These are phyloP conservation scores for Zosterops hypoxanthus DNA, from an alignment of 2,113 vertebrate genomes.

Conservation along the genomic window DNA sequence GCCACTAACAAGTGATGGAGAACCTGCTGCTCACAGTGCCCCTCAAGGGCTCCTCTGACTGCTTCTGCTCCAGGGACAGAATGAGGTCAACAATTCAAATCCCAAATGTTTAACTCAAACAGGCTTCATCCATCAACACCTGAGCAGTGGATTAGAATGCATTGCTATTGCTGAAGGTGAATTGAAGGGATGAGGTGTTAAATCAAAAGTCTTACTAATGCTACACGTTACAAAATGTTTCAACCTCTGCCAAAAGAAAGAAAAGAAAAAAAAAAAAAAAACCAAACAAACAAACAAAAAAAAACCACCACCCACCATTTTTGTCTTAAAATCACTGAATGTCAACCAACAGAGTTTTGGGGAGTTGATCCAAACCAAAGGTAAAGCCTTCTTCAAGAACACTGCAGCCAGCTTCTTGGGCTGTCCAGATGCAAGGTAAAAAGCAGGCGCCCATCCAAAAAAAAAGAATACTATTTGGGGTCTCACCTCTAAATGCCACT, in stretches of 20 bases:
- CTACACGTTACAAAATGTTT: background rate
- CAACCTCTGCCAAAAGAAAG: background rate
- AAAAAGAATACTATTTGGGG: background rate
- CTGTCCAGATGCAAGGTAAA: background rate
- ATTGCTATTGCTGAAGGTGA: conserved; percentile 34
- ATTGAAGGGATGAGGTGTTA: conserved; percentile 4
- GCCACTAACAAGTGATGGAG: background rate
- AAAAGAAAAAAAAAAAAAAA: background rate
- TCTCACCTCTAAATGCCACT: background rate
- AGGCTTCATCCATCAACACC: conserved; percentile 19
- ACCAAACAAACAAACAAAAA: no score
- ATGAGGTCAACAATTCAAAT: background rate
- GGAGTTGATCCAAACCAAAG: background rate
- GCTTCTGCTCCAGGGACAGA: background rate
- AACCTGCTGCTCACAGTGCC: background rate
- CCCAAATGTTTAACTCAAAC: conserved; percentile 28
- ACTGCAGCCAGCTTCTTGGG: accelerated
- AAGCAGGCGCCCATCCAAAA: background rate
- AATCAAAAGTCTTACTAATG: conserved; percentile 1
- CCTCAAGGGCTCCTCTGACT: background rate
- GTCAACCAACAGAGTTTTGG: background rate
- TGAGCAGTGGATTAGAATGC: background rate
- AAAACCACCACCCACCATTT: no score
- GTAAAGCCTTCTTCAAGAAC: background rate
- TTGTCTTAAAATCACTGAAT: background rate